Evolutionary conservation across 2,113 vertebrate genomes (phyloP).

Genomic region (Chloropsis hardwickii): DNA sequence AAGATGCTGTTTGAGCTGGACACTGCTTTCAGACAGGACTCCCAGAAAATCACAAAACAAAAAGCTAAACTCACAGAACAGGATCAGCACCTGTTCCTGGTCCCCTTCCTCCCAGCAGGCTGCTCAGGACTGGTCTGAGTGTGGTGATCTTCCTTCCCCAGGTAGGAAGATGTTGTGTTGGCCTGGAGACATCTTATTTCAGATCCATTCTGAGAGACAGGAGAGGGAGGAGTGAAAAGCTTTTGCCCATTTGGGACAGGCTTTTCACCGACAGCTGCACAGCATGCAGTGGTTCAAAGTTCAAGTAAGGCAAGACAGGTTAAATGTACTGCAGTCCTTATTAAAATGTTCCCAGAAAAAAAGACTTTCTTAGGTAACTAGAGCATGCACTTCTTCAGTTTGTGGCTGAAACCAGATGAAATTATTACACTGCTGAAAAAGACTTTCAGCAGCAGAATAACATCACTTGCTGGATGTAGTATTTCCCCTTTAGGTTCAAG

Average conservation of each 20-base stretch:
- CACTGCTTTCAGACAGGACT: not conserved
- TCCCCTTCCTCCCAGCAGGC: not conserved
- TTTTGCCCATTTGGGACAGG: not conserved
- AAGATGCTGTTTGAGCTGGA: not conserved
- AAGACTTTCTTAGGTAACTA: not conserved
- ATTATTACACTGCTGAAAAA: not conserved
- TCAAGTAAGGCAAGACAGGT: not conserved
- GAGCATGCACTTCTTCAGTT: not conserved
- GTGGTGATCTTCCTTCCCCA: not conserved
- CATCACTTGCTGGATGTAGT: not conserved
- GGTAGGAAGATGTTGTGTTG: too few species aligned
- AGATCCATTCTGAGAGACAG: not conserved
- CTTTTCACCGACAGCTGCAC: not conserved
- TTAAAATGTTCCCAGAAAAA: not conserved
- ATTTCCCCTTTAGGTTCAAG: not conserved
- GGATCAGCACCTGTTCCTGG: not conserved
- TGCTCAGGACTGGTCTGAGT: not conserved
- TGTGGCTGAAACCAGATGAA: not conserved
- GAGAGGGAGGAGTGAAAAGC: not conserved
- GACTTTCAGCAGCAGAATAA: not conserved
- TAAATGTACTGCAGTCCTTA: not conserved
- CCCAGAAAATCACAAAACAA: not conserved
- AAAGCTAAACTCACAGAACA: not conserved
- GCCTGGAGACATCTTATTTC: not conserved
- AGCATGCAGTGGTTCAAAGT: not conserved